Percentiles rank a stretch among this genome's conserved stretches.
These are phyloP conservation scores for Himalopsyche japonica DNA, from an alignment of 2,888 invertebrate species.

Conservation along the genomic window DNA sequence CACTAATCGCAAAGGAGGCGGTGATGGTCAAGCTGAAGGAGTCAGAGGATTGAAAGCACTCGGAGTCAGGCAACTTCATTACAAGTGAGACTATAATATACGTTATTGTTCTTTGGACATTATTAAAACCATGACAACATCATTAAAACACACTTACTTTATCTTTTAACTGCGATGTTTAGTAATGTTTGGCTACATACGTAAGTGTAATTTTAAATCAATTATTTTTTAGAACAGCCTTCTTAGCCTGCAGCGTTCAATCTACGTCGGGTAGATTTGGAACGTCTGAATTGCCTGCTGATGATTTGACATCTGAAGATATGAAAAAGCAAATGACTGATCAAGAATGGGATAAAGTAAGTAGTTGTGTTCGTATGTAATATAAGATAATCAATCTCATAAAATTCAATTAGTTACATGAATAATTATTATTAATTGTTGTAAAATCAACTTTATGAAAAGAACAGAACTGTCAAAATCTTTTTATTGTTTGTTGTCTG, in stretches of 20 bases:
- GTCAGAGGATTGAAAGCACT: slow-evolving; percentile 80
- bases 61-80: slow-evolving; percentile 58
- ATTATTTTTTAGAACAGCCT: slow-evolving; percentile 76
- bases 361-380: slow-evolving; percentile 43
- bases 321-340: slow-evolving; percentile 94
- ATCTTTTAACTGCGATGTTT: too few species aligned
- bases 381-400: too few species aligned
- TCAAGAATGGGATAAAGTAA: slow-evolving; percentile 85
- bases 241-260: slow-evolving; percentile 90
- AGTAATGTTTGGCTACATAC: too few species aligned
- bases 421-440: too few species aligned
- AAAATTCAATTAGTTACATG: too few species aligned
- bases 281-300: slow-evolving; percentile 79
- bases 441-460: too few species aligned
- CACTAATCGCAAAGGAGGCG: slow-evolving; percentile 72
- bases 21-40: slow-evolving; percentile 79
- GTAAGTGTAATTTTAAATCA: too few species aligned
- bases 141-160: too few species aligned
- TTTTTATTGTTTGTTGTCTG: too few species aligned
- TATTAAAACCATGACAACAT: too few species aligned
- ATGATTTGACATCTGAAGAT: slow-evolving; percentile 87
- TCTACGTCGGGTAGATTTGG: slow-evolving; percentile 88
- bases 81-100: slow-evolving; percentile 49
- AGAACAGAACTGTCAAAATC: too few species aligned
- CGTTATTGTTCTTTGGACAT: too few species aligned